phyloP scores from a whole-genome alignment of 2,888 invertebrate species.

The Scaptomyza cyrtandrae region DNA sequence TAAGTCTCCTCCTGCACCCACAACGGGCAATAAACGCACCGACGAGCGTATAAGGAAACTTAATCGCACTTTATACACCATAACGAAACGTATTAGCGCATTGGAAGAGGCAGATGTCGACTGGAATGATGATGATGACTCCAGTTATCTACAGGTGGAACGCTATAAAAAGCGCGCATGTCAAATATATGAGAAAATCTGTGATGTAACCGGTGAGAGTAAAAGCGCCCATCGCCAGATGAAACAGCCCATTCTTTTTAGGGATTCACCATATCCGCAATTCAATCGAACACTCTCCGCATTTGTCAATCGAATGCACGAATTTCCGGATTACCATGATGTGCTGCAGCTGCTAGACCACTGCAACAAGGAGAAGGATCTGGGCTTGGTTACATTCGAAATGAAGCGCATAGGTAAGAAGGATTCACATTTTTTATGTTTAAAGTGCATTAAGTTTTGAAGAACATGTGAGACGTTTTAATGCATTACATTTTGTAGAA shows the following conservation, averaged over 20 bases:
- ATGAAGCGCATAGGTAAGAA: conserved; percentile 83
- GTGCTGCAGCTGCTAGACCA: conserved; percentile 83
- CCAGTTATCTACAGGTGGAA: conserved; percentile 89
- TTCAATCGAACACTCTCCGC: conserved; percentile 83
- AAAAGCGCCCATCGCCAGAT: conserved; percentile 82
- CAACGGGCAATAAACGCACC: conserved; percentile 84
- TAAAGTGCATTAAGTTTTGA: not conserved
- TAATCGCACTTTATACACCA: conserved; percentile 87
- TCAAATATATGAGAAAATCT: conserved; percentile 86
- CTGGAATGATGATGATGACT: conserved; percentile 90
- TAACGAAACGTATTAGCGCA: conserved; percentile 88
- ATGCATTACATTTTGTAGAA: no score
- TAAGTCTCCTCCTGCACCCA: not conserved
- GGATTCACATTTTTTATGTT: not conserved
- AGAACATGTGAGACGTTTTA: not conserved
- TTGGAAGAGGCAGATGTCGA: conserved; percentile 90
- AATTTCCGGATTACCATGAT: conserved; percentile 87
- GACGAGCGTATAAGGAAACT: conserved; percentile 86
- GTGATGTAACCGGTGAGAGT: conserved; percentile 87
- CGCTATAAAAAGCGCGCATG: conserved; percentile 84
- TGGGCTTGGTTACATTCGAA: conserved; percentile 81
- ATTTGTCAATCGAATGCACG: conserved; percentile 83
- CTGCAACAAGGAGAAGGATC: conserved; percentile 81
- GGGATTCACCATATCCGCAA: conserved; percentile 81
- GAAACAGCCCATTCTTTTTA: conserved; percentile 83